These are phyloP conservation scores for Perithous albicinctus DNA, from an alignment of 2,888 invertebrate genomes.

Conservation along the genomic window DNA sequence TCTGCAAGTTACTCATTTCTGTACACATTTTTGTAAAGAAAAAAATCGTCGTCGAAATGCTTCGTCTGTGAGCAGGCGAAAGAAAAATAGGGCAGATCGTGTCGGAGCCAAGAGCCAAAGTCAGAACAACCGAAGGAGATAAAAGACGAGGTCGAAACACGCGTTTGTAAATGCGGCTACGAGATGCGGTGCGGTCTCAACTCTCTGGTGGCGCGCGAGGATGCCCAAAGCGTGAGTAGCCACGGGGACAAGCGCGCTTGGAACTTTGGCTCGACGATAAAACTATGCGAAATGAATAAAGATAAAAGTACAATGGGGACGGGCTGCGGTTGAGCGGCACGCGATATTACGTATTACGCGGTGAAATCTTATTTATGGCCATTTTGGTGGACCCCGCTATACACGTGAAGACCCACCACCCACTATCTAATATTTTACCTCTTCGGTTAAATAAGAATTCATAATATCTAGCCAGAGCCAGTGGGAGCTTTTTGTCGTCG, in stretches of 20 bases:
- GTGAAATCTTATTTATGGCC: slow-evolving; percentile 79
- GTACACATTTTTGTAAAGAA: no score
- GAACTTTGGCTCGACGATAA: slow-evolving; percentile 71
- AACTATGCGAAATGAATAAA: slow-evolving; percentile 80
- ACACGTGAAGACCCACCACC: slow-evolving; percentile 48
- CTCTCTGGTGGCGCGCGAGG: slow-evolving; percentile 49
- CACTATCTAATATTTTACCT: slow-evolving; percentile 80
- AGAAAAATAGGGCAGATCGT: not conserved
- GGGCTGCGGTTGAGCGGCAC: slow-evolving; percentile 62
- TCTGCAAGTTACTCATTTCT: no score
- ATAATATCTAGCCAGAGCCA: slow-evolving; percentile 70
- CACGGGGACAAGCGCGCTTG: slow-evolving; percentile 42
- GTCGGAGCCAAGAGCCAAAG: not conserved
- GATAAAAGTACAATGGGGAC: slow-evolving; percentile 77
- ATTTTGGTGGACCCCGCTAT: slow-evolving; percentile 64
- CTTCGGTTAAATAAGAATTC: slow-evolving; percentile 82
- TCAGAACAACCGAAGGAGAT: not conserved
- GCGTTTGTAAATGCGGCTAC: slow-evolving; percentile 50
- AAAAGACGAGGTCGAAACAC: slow-evolving; percentile 39
- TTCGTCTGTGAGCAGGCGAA: no score
- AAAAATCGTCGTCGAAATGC: no score
- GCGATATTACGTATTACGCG: slow-evolving; percentile 80
- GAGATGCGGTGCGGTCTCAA: slow-evolving; percentile 42
- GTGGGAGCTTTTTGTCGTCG: slow-evolving; percentile 54
- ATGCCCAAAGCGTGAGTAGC: slow-evolving; percentile 36